Evolutionary conservation across 2,797 vertebrate species (phyloP), one percentile per base, ranked within the genome.

Genomic region (Muscicapa striata): DNA sequence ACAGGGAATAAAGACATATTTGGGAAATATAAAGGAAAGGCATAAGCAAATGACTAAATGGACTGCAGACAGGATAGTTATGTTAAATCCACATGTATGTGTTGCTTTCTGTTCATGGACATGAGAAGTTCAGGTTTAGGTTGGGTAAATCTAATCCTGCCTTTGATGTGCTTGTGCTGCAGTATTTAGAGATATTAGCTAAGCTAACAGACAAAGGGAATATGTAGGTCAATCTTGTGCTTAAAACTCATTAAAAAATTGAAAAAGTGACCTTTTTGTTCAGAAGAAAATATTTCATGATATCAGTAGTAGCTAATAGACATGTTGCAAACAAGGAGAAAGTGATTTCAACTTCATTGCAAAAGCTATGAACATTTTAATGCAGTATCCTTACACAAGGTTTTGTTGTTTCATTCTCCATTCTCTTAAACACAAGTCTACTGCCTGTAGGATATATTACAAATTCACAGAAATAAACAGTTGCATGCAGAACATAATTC

Each of bases 141-240:
- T 77, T 54, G 62, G 63, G 96, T 94, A 96, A 89, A 62, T 5
- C 23, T 94, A 95, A 96, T 96, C 91, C 85, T 90, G 34, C 36
- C 48, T 96, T 96, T 96, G 67, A 93, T 93, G 87, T 90, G 24
- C 29, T 63, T 58, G 34, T 86, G 66, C 34, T 43, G 38, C 23
- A 77, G 30, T 49, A 48, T 79, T 96, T 85, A 72, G 77, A 89
- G 41, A 59, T 67, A 76, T 24, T 84, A 89, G 78, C 90, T 92
- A 70, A 93, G 70, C 55, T 80, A 81, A 70, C 40, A 70, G 61
- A 70, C 66, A 72, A 92, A 86, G 30, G 15, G 59, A 67, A 69
- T 87, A 74, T 85, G 18, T 93, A 66, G 79, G 73, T 74, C 40
- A 73, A 59, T 83, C 57, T 69, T 87, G 16, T 66, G 92, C 32